Percentiles rank a stretch among this genome's conserved stretches.
Conservation (phyloP, 1,140 invertebrate species). For the Rhagoletis pomonella region DNA sequence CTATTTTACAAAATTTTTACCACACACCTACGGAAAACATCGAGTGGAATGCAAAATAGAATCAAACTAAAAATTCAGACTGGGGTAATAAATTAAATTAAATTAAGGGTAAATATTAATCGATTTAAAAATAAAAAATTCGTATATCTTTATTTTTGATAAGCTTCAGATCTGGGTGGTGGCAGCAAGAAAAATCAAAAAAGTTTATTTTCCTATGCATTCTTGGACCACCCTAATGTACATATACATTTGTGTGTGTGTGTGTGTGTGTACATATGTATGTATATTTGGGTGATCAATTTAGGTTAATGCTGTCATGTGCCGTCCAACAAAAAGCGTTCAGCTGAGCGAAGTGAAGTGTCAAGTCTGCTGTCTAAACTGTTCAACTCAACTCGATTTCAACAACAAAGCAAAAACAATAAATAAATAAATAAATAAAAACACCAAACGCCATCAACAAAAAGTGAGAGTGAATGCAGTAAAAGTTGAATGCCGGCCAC, state of each 20-base stretch:
- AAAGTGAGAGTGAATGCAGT: neutral
- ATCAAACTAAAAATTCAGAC: no score
- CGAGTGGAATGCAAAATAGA: no score
- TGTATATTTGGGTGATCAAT: slow-evolving; percentile 2
- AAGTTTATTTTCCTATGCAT: no score
- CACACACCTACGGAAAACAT: no score
- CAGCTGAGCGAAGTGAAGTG: slow-evolving; percentile 22
- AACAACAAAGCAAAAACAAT: neutral
- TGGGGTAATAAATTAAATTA: no score
- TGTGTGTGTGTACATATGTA: neutral
- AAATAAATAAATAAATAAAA: neutral
- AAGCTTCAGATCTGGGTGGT: no score
- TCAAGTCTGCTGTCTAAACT: slow-evolving; percentile 32
- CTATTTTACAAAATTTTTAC: no score
- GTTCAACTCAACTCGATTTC: slow-evolving; percentile 8
- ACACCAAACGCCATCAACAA: neutral
- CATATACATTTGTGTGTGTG: neutral
- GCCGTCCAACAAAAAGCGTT: neutral
- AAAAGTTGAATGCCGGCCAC: neutral
- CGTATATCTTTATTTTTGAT: no score
- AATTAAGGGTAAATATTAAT: no score
- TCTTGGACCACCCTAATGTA: no score
- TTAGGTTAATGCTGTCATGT: slow-evolving; percentile 40
- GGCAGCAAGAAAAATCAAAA: no score
- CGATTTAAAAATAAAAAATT: no score